Evolutionary conservation across 2,113 vertebrate species (phyloP).

Genomic region (Pan troglodytes): NHGRI_mPanTro3-v2.1_pri NC_086016.1:52674501-52675000

Average conservation of each 20-base stretch:
- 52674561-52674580: not conserved
- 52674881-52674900: not conserved
- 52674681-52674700: not conserved
- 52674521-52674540: not conserved
- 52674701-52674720: not conserved
- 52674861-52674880: not conserved
- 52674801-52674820: not conserved
- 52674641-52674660: fast-evolving
- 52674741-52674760: not conserved
- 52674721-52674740: not conserved
- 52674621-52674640: not conserved
- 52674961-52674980: no score
- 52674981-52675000: not conserved
- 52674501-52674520: not conserved
- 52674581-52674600: not conserved
- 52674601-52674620: not conserved
- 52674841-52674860: not conserved
- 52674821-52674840: not conserved
- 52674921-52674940: constrained; percentile 72
- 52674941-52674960: not conserved
- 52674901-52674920: not conserved
- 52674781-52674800: not conserved
- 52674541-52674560: not conserved
- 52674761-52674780: not conserved
- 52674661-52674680: not conserved